Conservation (phyloP, 2,113 vertebrate species). For the Microtus oregoni region DNA sequence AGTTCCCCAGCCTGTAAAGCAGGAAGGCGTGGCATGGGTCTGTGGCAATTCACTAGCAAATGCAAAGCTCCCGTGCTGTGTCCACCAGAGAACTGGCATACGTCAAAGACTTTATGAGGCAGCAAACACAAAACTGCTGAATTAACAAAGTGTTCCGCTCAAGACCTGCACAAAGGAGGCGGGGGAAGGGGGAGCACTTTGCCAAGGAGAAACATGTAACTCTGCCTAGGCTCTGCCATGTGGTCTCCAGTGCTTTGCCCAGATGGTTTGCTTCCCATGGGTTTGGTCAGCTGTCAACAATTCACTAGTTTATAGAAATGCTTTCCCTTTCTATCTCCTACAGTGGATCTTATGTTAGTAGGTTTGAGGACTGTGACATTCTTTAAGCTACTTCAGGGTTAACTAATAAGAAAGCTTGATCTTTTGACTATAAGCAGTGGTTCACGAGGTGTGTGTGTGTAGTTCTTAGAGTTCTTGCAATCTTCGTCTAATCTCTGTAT, state of each 20-base stretch:
- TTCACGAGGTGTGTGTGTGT: not conserved
- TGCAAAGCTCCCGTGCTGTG: not conserved
- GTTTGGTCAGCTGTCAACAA: not conserved
- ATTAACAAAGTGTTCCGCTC: not conserved
- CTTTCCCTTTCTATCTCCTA: not conserved
- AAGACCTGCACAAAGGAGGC: not conserved
- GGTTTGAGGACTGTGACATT: not conserved
- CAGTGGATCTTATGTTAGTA: conserved; percentile 2
- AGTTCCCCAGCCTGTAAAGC: conserved; percentile 8
- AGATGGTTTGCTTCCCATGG: not conserved
- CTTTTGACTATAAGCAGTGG: not conserved
- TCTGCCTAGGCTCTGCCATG: not conserved
- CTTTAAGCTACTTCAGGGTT: not conserved
- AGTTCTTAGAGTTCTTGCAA: not conserved
- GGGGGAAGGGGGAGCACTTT: too few relatives aligned
- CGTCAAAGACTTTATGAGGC: not conserved
- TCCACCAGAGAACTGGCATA: conserved; percentile 12
- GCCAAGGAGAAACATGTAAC: not conserved
- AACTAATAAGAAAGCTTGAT: not conserved
- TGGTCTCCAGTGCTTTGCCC: not conserved
- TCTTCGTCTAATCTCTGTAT: not conserved
- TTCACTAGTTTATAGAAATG: not conserved
- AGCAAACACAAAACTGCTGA: conserved; percentile 10
- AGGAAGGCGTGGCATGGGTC: conserved; percentile 41
- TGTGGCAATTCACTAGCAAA: not conserved